Evolutionary conservation across 2,797 vertebrate species (phyloP).

Genomic region (Enteromius afrohamiltoni): DNA sequence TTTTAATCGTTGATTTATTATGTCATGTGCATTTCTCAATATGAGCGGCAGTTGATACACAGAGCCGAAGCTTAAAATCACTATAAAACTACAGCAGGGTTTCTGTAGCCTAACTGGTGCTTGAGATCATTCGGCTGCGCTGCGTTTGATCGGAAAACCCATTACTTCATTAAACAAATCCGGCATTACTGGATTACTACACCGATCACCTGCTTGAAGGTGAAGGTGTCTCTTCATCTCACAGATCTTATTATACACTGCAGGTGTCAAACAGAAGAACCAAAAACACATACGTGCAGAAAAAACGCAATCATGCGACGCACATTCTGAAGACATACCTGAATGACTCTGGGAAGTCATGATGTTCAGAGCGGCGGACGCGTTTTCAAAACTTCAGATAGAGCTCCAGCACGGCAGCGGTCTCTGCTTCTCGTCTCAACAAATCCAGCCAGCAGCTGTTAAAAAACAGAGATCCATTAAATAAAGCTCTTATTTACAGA

Average conservation of each 20-base stretch:
- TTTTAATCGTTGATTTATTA: too few relatives aligned
- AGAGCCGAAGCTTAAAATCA: too few relatives aligned
- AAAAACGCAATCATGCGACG: background rate
- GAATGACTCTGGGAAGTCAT: conserved; percentile 77
- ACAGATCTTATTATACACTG: background rate
- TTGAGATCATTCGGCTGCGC: background rate
- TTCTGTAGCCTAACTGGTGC: background rate
- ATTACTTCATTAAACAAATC: conserved; percentile 38
- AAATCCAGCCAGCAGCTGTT: background rate
- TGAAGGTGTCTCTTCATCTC: background rate
- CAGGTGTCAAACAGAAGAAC: background rate
- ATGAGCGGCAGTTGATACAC: too few relatives aligned
- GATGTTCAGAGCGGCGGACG: background rate
- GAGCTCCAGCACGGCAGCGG: conserved; percentile 13
- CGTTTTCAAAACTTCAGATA: background rate
- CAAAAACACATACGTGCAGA: background rate
- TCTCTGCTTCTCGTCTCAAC: background rate
- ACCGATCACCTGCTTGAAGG: background rate
- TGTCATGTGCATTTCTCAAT: too few relatives aligned
- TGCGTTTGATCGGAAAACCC: conserved; percentile 30
- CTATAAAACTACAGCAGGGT: too few relatives aligned
- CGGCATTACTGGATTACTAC: conserved; percentile 11
- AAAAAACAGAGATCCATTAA: background rate
- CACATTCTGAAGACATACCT: conserved; percentile 62
- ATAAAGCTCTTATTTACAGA: background rate